Base-by-base conservation (phyloP, 2,113 vertebrate genomes). In the Camelus dromedarius region DNA sequence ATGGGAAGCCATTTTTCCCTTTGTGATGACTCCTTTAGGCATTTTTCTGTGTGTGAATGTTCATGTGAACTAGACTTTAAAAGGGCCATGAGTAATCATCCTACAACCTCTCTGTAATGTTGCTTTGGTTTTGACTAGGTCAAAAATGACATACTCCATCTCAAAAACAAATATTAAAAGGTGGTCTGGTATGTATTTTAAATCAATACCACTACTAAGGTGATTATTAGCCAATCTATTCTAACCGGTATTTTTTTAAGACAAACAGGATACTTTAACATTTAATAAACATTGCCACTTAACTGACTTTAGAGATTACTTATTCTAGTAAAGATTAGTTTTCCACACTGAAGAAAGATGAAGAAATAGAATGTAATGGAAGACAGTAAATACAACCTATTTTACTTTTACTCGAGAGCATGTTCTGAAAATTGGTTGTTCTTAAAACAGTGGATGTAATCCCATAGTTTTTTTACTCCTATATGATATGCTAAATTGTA, bases 291-390 rank as follows among this genome's bases (percentile, higher is more conserved):
- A 52, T 52, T 86, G 26, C 8, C 22, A 87, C 48, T 50, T 80
- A 86, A 64, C 62, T 58, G 22, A 52, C 26, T 96, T 50, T 35
- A 72, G 42, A 56, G 54, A 16, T 32, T 92, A 79, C 85, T 85
- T 92, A 67, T 42, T 76, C 67, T 67, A 13, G 26, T 90, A 80
- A 93, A 72, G 67, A 88, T 46, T 82, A 81, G 9, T 83, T 91
- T 93, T 52, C 12, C 24, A 64, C 26, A 70, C 12, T 42, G 76
- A 86, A 96, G 28, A 16, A 48, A 52, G 38, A 48, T 52, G 83
- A 66, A 72, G 52, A 60, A 88, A 54, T 2, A 72, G 24, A 84
- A 84, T 62, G 84, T 80, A 81, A 92, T 14, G 69, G 28, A 91
- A 62, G 20, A 38, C 35, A 77, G 15, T 9, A 50, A 83, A 72